These are phyloP conservation scores for Nibea albiflora DNA, from an alignment of 2,113 vertebrate species.

Conservation along the genomic window DNA sequence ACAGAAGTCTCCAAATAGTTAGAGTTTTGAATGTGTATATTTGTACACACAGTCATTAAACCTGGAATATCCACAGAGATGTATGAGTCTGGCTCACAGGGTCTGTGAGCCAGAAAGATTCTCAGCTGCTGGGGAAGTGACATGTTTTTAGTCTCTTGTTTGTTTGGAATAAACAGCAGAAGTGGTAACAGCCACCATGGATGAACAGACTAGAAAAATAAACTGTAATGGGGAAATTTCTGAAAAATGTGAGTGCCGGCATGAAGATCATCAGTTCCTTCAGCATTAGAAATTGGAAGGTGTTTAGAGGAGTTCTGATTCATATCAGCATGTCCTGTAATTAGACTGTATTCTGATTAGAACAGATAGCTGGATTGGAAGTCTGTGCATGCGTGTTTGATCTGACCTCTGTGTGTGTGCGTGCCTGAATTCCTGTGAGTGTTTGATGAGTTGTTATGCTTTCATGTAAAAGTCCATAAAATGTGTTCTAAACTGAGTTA, in stretches of 20 bases:
- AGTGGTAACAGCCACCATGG: background rate
- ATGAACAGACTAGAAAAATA: constrained; percentile 8
- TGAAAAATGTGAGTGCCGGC: background rate
- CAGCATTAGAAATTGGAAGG: constrained; percentile 48
- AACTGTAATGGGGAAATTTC: background rate
- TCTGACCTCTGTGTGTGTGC: background rate
- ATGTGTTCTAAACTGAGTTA: constrained; percentile 46
- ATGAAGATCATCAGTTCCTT: background rate
- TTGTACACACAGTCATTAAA: constrained; percentile 15
- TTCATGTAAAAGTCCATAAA: constrained; percentile 19
- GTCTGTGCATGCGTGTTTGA: constrained; percentile 18
- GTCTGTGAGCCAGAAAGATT: constrained; percentile 4
- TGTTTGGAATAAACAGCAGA: constrained; percentile 17
- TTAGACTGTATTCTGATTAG: constrained; percentile 71
- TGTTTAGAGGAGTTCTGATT: constrained; percentile 57
- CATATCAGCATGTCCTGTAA: constrained; percentile 63
- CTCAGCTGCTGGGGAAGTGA: background rate
- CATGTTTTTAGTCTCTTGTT: constrained; percentile 16
- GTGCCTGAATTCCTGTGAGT: background rate
- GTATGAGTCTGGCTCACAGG: constrained; percentile 6
- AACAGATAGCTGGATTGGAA: constrained; percentile 45
- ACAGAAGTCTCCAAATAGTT: background rate
- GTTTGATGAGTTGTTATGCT: background rate
- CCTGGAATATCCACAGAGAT: background rate
- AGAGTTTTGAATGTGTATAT: constrained; percentile 5